phyloP scores from a whole-genome alignment of 2,113 vertebrate species.

The Antechinus flavipes region DNA sequence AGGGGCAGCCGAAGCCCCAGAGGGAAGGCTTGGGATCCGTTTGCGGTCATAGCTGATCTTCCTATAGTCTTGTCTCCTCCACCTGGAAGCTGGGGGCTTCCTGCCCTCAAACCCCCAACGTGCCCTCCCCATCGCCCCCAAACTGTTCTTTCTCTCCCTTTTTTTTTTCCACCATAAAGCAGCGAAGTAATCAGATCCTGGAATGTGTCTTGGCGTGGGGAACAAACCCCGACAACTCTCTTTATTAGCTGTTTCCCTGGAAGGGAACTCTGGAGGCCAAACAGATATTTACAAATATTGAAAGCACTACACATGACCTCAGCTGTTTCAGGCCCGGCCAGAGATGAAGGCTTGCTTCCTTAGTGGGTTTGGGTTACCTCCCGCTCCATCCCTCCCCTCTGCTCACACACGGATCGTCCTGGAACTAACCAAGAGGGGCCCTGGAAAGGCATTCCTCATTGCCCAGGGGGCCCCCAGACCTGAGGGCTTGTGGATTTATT shows the following conservation, averaged over 20 bases:
- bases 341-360: slow-evolving; percentile 69
- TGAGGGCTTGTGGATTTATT: slow-evolving; percentile 53
- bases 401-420: neutral
- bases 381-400: slow-evolving; percentile 17
- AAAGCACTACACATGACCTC: slow-evolving; percentile 73
- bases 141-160: slow-evolving; percentile 51
- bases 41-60: neutral
- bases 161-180: slow-evolving; percentile 73
- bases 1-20: neutral
- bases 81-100: slow-evolving; percentile 71
- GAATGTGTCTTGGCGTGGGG: slow-evolving; percentile 81
- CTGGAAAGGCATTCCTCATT: slow-evolving; percentile 58
- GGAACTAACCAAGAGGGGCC: neutral
- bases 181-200: slow-evolving; percentile 78
- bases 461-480: slow-evolving; percentile 55
- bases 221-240: slow-evolving; percentile 76
- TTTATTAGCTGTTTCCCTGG: slow-evolving; percentile 85
- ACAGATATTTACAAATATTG: slow-evolving; percentile 79
- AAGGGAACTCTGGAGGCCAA: slow-evolving; percentile 81
- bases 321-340: slow-evolving; percentile 53
- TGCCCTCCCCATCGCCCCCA: neutral
- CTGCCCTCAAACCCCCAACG: neutral
- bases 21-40: neutral
- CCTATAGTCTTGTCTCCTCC: slow-evolving; percentile 24
- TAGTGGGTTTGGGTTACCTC: slow-evolving; percentile 53